A percentile compares a stretch with the other conserved stretches of the same genome.
These are phyloP conservation scores for Chrysemys picta DNA, from an alignment of 2,113 vertebrate genomes.

Conservation along the genomic window DNA sequence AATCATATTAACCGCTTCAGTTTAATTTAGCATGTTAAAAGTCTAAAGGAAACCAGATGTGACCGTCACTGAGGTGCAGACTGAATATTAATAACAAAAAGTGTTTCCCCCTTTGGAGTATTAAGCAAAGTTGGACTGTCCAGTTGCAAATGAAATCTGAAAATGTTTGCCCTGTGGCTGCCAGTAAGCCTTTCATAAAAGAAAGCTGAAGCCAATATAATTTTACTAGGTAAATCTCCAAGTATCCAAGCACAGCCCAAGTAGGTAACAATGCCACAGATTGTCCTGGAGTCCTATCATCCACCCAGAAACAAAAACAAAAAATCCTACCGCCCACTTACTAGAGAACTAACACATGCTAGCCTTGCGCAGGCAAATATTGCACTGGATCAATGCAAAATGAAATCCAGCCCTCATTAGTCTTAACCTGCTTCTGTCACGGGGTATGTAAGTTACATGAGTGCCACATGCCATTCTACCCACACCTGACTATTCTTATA, in stretches of 20 bases:
- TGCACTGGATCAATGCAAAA: conserved; percentile 48
- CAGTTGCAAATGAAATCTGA: conserved; percentile 48
- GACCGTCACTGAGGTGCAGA: conserved; percentile 21
- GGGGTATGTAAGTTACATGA: conserved; percentile 45
- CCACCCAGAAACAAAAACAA: background rate
- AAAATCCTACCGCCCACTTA: background rate
- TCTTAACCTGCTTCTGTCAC: conserved; percentile 57
- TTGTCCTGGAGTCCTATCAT: background rate
- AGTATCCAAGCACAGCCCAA: background rate
- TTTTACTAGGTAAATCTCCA: conserved; percentile 31
- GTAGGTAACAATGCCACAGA: conserved; percentile 59
- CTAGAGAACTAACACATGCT: conserved; percentile 20
- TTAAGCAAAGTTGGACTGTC: conserved; percentile 53
- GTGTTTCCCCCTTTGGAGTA: conserved; percentile 47
- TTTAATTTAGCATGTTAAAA: conserved; percentile 67
- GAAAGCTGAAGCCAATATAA: conserved; percentile 13
- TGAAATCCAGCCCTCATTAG: conserved; percentile 65
- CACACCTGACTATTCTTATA: conserved; percentile 61
- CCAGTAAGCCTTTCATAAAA: background rate
- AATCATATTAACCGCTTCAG: conserved; percentile 64
- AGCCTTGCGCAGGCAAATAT: conserved; percentile 32
- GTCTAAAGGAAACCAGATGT: conserved; percentile 66
- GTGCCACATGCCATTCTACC: conserved; percentile 70
- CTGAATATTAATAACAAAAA: conserved; percentile 53
- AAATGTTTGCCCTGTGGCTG: background rate